phyloP scores from a whole-genome alignment of 1,140 invertebrate genomes.

The Potamilus streckersoni region DNA sequence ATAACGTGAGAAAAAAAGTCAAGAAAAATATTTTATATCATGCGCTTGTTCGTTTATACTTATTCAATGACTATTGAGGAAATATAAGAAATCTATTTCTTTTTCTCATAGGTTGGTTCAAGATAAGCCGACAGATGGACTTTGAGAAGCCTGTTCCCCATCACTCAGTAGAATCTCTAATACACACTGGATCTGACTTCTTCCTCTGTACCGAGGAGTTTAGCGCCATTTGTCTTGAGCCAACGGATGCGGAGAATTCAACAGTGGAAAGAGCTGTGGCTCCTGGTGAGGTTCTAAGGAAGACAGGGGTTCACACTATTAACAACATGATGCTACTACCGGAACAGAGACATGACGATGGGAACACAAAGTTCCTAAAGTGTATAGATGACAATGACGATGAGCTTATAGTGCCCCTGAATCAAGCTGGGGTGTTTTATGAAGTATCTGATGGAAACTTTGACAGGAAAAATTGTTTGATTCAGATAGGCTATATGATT shows the following conservation, averaged over 20 bases:
- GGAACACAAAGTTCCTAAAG: constrained; percentile 13
- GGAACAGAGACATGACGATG: not conserved
- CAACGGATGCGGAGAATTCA: not conserved
- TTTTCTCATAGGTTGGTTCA: constrained; percentile 29
- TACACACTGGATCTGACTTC: constrained; percentile 4
- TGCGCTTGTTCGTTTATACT: no score
- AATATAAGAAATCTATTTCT: not conserved
- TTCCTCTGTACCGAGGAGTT: constrained; percentile 32
- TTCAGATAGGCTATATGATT: constrained; percentile 22
- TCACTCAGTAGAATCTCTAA: constrained; percentile 13
- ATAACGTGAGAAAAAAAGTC: no score
- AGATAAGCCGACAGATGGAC: constrained; percentile 22
- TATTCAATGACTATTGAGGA: no score
- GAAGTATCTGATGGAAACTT: constrained; percentile 30
- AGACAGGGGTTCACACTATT: constrained; percentile 20
- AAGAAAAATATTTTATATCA: no score
- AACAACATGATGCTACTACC: constrained; percentile 22
- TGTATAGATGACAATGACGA: constrained; percentile 27
- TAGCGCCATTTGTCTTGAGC: constrained; percentile 16
- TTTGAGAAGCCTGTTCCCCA: constrained; percentile 25
- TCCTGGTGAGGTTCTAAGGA: constrained; percentile 26
- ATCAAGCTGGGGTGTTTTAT: constrained; percentile 26
- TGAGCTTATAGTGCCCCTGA: constrained; percentile 16
- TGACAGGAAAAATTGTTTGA: constrained; percentile 18
- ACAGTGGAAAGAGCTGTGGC: constrained; percentile 8